These are phyloP conservation scores for Palythoa grandiflora DNA, from an alignment of 92 coral and sea anemone genomes.

Conservation along the genomic window DNA sequence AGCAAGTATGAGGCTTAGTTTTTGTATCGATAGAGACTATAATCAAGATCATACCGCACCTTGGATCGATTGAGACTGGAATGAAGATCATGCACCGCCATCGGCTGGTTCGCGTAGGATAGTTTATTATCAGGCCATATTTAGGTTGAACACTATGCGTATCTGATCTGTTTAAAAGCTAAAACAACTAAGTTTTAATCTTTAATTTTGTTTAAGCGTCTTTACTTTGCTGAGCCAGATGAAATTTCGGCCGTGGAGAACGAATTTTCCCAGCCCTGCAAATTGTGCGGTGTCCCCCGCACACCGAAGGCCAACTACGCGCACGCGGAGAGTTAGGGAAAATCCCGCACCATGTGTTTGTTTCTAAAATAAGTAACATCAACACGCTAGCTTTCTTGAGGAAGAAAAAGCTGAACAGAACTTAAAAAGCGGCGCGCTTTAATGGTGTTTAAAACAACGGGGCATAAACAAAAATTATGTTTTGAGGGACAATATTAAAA, in stretches of 20 bases:
- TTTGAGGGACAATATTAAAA: neutral
- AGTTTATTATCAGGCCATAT: no score
- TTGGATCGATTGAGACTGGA: no score
- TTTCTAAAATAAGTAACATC: neutral
- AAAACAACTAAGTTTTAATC: no score
- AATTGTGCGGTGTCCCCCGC: neutral
- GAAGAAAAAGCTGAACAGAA: neutral
- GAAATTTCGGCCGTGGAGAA: neutral
- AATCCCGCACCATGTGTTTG: constrained; percentile 18
- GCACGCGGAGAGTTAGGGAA: constrained; percentile 1
- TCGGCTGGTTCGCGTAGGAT: no score
- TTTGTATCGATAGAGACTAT: no score
- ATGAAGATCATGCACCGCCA: no score
- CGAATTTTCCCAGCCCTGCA: neutral
- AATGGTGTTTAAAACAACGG: neutral
- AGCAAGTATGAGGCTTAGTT: no score
- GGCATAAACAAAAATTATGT: neutral
- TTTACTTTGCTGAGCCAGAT: neutral
- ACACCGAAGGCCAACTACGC: neutral
- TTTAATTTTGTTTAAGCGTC: no score
- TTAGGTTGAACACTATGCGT: no score
- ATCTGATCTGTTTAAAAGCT: no score
- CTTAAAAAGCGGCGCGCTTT: no score
- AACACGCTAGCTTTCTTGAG: neutral
- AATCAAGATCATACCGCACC: no score